phyloP scores from a whole-genome alignment of 2,797 vertebrate species.

The Myotis myotis region DNA sequence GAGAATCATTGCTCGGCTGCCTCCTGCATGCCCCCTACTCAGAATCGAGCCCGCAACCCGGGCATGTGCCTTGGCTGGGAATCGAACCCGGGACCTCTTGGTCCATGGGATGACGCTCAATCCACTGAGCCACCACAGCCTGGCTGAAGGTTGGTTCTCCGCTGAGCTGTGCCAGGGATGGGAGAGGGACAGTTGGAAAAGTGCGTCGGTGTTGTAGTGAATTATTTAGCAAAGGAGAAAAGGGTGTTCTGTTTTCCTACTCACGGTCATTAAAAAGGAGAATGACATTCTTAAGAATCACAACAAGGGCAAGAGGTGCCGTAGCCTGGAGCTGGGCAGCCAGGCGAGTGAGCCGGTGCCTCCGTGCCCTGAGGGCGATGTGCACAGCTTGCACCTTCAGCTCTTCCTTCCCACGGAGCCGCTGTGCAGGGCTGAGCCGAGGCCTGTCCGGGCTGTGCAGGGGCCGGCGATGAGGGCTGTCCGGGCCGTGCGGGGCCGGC shows the following conservation, averaged over 20 bases:
- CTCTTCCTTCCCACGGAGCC: not conserved
- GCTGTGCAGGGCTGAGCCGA: not conserved
- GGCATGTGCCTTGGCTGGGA: too few species aligned
- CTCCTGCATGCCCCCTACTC: too few species aligned
- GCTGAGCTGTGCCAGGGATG: not conserved
- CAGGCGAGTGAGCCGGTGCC: not conserved
- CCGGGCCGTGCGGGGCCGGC: accelerated
- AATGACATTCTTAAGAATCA: not conserved
- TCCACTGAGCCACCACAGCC: too few species aligned
- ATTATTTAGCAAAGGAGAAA: not conserved
- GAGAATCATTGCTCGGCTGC: too few species aligned
- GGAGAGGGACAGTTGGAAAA: not conserved
- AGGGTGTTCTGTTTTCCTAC: accelerated
- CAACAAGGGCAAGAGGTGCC: not conserved
- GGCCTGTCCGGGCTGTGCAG: too few species aligned
- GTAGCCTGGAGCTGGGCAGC: not conserved
- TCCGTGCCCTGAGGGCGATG: not conserved
- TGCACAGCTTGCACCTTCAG: not conserved
- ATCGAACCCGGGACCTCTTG: too few species aligned
- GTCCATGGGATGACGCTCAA: too few species aligned
- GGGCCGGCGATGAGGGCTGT: too few species aligned
- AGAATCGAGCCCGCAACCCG: too few species aligned
- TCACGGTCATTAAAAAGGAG: not conserved
- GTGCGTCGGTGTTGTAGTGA: not conserved
- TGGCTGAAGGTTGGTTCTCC: not conserved